phyloP scores from a whole-genome alignment of 1,140 invertebrate species.

The Cecropterus lyciades region DNA sequence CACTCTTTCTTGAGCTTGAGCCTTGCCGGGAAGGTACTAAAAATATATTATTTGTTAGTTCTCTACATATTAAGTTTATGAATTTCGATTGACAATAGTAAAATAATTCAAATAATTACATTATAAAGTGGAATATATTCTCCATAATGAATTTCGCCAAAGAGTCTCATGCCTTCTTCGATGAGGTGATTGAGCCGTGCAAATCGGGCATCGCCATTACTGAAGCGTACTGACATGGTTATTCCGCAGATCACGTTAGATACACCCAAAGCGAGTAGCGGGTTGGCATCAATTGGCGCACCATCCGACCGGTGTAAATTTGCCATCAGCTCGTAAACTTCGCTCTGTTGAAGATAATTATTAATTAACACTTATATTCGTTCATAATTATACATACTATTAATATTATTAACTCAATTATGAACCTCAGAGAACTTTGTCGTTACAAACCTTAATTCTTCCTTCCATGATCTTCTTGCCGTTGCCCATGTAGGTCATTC shows the following conservation, averaged over 20 bases:
- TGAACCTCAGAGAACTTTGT: background rate
- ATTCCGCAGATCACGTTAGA: constrained; percentile 97
- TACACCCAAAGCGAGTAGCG: constrained; percentile 90
- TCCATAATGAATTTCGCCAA: constrained; percentile 91
- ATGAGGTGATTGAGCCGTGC: constrained; percentile 92
- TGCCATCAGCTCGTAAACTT: constrained; percentile 90
- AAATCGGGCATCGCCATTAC: constrained; percentile 90
- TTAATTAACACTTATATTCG: constrained; percentile 22
- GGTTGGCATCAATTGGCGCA: constrained; percentile 88
- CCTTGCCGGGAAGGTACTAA: constrained; percentile 90
- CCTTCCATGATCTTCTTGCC: constrained; percentile 93
- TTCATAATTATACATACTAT: constrained; percentile 13
- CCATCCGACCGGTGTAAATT: constrained; percentile 86
- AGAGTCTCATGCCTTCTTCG: constrained; percentile 95
- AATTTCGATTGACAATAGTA: constrained; percentile 5
- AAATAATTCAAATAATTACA: constrained; percentile 57
- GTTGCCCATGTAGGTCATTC: constrained; percentile 93
- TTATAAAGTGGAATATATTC: constrained; percentile 86
- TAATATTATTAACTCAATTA: constrained; percentile 11
- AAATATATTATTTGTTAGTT: constrained; percentile 42
- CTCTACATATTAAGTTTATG: constrained; percentile 2
- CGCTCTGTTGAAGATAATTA: constrained; percentile 85
- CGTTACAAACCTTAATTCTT: constrained; percentile 89
- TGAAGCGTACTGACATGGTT: constrained; percentile 94
- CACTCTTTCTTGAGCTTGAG: constrained; percentile 90